Percentiles rank a stretch among this genome's conserved stretches.
Conservation (phyloP, 2,113 vertebrate genomes). For the Struthidea cinerea region DNA sequence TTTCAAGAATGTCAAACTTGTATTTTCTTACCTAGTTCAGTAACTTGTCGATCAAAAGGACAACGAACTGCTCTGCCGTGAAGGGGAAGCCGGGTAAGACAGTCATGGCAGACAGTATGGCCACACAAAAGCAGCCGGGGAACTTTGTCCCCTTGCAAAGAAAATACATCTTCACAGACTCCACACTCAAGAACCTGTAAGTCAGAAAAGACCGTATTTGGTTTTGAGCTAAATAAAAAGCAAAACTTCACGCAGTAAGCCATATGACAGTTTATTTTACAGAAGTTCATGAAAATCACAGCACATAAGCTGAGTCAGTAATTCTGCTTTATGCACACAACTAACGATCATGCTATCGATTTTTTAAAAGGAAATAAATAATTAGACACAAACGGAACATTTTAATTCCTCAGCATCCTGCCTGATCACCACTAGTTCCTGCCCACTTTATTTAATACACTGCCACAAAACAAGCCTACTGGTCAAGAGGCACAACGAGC, state of each 20-base stretch:
- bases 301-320: background rate
- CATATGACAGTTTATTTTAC: background rate
- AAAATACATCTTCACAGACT: conserved; percentile 98
- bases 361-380: background rate
- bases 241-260: background rate
- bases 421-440: background rate
- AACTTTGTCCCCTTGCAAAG: conserved; percentile 95
- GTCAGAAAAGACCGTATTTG: background rate
- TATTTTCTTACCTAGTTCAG: conserved; percentile 85
- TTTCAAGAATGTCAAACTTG: background rate
- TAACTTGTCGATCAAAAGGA: conserved; percentile 95
- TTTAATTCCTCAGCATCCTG: background rate
- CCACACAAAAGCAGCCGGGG: conserved; percentile 93
- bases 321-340: background rate
- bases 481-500: background rate
- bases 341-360: fast-evolving
- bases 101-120: conserved; percentile 96
- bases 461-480: background rate
- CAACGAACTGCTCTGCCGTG: conserved; percentile 93
- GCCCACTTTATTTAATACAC: background rate
- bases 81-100: conserved; percentile 91
- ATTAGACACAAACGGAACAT: background rate
- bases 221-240: background rate
- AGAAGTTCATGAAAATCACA: background rate
- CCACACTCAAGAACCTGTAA: conserved; percentile 93